Evolutionary conservation across 2,113 vertebrate species (phyloP).

Genomic region (Pseudonaja textilis): DNA sequence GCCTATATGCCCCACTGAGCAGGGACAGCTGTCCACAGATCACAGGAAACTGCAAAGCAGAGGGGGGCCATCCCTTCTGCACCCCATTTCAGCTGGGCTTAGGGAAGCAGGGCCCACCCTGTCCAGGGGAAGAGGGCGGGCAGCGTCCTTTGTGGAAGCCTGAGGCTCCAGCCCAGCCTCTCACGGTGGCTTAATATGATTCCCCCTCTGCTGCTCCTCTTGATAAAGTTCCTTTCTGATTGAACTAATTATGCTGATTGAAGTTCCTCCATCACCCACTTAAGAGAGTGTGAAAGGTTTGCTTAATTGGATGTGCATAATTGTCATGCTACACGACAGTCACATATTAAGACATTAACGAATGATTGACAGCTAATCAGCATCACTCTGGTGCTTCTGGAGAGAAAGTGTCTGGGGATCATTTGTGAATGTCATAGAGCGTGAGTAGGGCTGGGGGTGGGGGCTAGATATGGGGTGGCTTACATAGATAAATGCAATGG

Average conservation of each 20-base stretch:
- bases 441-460: not conserved
- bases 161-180: not conserved
- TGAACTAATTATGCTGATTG: conserved; percentile 90
- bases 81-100: not conserved
- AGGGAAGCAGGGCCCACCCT: rapidly evolving
- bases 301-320: conserved; percentile 84
- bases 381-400: conserved; percentile 77
- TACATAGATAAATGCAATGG: not conserved
- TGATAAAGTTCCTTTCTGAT: conserved; percentile 79
- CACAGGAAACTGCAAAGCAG: not conserved
- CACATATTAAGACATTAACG: conserved; percentile 81
- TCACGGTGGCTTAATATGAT: not conserved
- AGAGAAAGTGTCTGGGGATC: conserved; percentile 62
- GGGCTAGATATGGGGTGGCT: not conserved
- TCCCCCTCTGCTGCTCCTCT: conserved; percentile 36
- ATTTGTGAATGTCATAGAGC: not conserved
- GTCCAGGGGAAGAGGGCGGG: not conserved
- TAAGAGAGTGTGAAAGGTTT: conserved; percentile 72
- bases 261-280: conserved; percentile 72
- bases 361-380: conserved; percentile 89
- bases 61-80: not conserved
- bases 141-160: not conserved
- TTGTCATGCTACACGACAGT: conserved; percentile 87
- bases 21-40: not conserved
- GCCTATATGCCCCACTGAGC: not conserved